phyloP scores from a whole-genome alignment of 2,797 vertebrate genomes.

The Pangasius larnaudii region DNA sequence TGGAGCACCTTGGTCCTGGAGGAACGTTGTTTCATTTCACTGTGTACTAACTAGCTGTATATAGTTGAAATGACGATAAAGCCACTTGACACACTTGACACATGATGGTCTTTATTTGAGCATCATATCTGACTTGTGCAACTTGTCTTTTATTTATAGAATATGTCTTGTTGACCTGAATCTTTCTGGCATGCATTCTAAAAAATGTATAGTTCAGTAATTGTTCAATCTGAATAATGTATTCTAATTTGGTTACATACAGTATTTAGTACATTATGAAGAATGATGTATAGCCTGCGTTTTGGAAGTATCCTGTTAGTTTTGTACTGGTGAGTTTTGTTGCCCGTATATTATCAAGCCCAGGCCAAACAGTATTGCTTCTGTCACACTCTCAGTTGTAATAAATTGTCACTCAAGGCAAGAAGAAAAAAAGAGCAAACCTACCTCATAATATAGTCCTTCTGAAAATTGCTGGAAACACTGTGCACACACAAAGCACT shows the following conservation, averaged over 20 bases:
- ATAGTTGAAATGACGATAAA: no score
- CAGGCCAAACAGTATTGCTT: neutral
- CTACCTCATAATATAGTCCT: slow-evolving; percentile 97
- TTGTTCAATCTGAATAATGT: neutral
- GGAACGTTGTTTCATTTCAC: no score
- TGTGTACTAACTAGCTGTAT: no score
- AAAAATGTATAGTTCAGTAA: neutral
- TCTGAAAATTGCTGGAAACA: slow-evolving; percentile 98
- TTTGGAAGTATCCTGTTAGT: neutral
- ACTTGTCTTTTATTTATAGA: neutral
- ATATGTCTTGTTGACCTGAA: neutral
- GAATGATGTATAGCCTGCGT: neutral
- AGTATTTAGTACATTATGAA: neutral
- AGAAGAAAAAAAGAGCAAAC: slow-evolving; percentile 25
- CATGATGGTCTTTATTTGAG: neutral
- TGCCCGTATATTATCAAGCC: neutral
- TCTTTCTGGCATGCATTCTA: neutral
- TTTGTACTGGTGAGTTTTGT: neutral
- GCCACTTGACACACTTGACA: no score
- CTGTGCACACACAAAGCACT: slow-evolving; percentile 97
- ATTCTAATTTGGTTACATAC: neutral
- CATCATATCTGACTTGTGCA: neutral
- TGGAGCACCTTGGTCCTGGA: no score
- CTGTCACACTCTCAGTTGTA: neutral
- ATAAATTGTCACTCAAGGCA: neutral